Conservation (phyloP, 2,797 vertebrate species). For the Eospalax fontanierii region DNA sequence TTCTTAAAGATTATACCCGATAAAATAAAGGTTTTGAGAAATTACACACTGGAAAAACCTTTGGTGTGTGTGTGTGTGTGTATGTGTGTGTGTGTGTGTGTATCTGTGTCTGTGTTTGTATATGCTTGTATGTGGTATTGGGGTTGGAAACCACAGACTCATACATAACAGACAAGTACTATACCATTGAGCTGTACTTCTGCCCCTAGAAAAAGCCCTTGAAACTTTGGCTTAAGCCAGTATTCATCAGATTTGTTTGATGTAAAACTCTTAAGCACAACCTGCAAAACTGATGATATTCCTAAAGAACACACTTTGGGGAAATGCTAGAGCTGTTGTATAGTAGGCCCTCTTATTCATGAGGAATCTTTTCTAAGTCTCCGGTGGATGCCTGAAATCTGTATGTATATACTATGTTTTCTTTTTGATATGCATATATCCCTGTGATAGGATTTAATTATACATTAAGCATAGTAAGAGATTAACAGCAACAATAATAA, state of each 20-base stretch:
- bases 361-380: neutral
- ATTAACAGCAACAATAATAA: neutral
- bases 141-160: neutral
- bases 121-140: neutral
- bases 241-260: constrained; percentile 38
- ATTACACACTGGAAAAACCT: constrained; percentile 18
- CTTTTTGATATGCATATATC: neutral
- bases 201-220: neutral
- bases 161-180: neutral
- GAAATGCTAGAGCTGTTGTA: neutral
- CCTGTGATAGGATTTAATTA: neutral
- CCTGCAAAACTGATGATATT: constrained; percentile 22
- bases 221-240: constrained; percentile 1
- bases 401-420: neutral
- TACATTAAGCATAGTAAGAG: neutral
- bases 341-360: neutral
- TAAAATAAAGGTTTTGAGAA: constrained; percentile 48
- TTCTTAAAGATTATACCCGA: constrained; percentile 50
- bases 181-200: neutral
- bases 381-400: neutral
- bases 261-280: constrained; percentile 29
- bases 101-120: neutral
- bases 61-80: neutral
- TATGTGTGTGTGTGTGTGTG: neutral
- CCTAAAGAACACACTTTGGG: constrained; percentile 31